Evolutionary conservation across 2,888 invertebrate species (phyloP).

Genomic region (Xestia xanthographa): DNA sequence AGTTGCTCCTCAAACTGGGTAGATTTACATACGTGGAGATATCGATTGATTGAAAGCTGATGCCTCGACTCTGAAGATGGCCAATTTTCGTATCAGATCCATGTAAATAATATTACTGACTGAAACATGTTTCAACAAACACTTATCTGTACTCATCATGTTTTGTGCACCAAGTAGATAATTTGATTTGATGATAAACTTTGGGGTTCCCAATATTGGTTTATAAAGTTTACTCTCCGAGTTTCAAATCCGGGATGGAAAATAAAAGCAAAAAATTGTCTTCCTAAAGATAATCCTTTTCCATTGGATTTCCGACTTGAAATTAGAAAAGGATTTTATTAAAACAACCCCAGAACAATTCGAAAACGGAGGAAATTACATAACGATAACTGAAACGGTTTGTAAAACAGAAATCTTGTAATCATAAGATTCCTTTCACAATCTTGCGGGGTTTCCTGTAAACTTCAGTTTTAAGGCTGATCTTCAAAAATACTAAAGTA

Average conservation of each 20-base stretch:
- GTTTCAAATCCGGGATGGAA: background rate
- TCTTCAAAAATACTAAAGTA: background rate
- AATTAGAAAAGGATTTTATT: slow-evolving; percentile 46
- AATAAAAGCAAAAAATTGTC: slow-evolving; percentile 14
- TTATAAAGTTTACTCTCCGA: background rate
- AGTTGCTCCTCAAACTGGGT: slow-evolving; percentile 10
- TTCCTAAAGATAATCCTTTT: slow-evolving; percentile 20
- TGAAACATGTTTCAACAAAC: background rate
- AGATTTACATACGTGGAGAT: slow-evolving; percentile 13
- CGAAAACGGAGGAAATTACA: slow-evolving; percentile 2
- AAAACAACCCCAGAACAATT: slow-evolving; percentile 33
- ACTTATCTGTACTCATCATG: background rate
- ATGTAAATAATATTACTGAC: too few relatives aligned
- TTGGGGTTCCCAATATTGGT: slow-evolving; percentile 8
- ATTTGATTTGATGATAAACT: slow-evolving; percentile 1
- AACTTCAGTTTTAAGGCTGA: background rate
- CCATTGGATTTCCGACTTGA: slow-evolving; percentile 33
- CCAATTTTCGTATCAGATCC: background rate
- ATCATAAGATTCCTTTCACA: slow-evolving; percentile 6
- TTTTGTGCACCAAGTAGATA: background rate
- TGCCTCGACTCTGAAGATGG: background rate
- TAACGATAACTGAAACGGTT: slow-evolving; percentile 13
- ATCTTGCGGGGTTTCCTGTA: background rate
- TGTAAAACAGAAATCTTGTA: background rate
- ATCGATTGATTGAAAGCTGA: slow-evolving; percentile 18